Evolutionary conservation across 1,140 invertebrate genomes (phyloP).

Genomic region (Drosophila kohkoa): DNA sequence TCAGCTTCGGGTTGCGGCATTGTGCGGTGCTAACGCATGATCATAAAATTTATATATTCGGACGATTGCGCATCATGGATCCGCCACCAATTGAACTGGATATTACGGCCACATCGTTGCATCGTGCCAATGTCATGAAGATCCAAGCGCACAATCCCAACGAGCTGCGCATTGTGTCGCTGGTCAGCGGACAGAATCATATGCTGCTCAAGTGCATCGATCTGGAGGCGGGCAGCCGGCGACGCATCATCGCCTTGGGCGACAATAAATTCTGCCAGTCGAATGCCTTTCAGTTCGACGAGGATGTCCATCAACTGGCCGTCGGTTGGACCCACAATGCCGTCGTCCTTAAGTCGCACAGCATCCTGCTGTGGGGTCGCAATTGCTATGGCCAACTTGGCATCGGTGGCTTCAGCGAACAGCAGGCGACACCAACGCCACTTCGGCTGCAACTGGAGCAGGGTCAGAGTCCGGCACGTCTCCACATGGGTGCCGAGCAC

Average conservation of each 20-base stretch:
- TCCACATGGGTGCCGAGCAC: slow-evolving; percentile 92
- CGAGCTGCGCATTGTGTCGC: slow-evolving; percentile 61
- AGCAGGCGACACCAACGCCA: slow-evolving; percentile 61
- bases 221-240: slow-evolving; percentile 43
- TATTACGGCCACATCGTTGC: slow-evolving; percentile 71
- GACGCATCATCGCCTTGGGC: slow-evolving; percentile 88
- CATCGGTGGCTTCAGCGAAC: slow-evolving; percentile 52
- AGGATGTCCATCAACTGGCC: slow-evolving; percentile 85
- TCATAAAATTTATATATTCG: slow-evolving; percentile 75
- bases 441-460: slow-evolving; percentile 51
- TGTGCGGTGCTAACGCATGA: slow-evolving; percentile 89
- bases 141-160: slow-evolving; percentile 62
- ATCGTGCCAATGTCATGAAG: slow-evolving; percentile 72
- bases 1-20: slow-evolving; percentile 89
- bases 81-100: slow-evolving; percentile 71
- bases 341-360: slow-evolving; percentile 86
- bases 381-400: slow-evolving; percentile 93
- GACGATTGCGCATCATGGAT: slow-evolving; percentile 69
- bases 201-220: slow-evolving; percentile 87
- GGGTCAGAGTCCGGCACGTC: slow-evolving; percentile 73
- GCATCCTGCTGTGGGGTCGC: slow-evolving; percentile 90
- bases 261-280: slow-evolving; percentile 91
- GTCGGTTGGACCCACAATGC: slow-evolving; percentile 92
- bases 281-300: slow-evolving; percentile 73
- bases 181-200: slow-evolving; percentile 90